Percentiles rank a stretch among this genome's conserved stretches.
Evolutionary conservation across 2,113 vertebrate species (phyloP).

Genomic region (Urocitellus parryii): DNA sequence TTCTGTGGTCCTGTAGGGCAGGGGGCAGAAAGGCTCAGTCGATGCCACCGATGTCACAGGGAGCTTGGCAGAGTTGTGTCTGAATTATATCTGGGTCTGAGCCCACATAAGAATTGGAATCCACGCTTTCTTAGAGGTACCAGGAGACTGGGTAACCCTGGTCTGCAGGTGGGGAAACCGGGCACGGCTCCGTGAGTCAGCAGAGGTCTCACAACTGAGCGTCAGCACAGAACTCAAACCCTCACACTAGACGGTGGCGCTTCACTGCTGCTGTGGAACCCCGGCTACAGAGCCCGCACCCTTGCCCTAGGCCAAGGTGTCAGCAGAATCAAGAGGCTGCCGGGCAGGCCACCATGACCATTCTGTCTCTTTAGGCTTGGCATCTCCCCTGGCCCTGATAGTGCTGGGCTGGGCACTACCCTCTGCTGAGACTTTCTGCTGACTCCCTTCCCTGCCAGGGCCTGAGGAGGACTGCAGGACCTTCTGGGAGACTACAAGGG

Average conservation of each 20-base stretch:
- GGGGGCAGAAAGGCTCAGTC: fast-evolving
- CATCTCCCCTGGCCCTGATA: neutral
- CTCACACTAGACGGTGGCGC: fast-evolving
- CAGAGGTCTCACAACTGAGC: too few species aligned
- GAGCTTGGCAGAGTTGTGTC: fast-evolving
- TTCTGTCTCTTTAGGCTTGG: neutral
- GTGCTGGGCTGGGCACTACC: fast-evolving
- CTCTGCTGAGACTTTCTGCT: neutral
- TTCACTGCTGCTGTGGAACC: neutral
- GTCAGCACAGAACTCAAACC: neutral
- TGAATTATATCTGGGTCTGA: too few species aligned
- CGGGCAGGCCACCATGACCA: fast-evolving
- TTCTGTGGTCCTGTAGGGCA: too few species aligned
- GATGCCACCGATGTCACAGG: fast-evolving
- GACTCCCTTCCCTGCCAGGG: neutral
- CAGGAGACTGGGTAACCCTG: neutral
- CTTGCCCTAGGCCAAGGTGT: neutral
- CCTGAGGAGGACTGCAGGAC: too few species aligned
- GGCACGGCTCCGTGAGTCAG: neutral
- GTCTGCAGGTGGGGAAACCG: neutral
- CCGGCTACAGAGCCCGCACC: neutral
- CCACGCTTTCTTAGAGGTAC: neutral
- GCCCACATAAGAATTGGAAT: fast-evolving
- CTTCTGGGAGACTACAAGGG: too few species aligned
- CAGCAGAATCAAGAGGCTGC: fast-evolving